Evolutionary conservation across 2,797 vertebrate genomes (phyloP), one percentile per base, ranked within the genome.

Genomic region (Thaleichthys pacificus): DNA sequence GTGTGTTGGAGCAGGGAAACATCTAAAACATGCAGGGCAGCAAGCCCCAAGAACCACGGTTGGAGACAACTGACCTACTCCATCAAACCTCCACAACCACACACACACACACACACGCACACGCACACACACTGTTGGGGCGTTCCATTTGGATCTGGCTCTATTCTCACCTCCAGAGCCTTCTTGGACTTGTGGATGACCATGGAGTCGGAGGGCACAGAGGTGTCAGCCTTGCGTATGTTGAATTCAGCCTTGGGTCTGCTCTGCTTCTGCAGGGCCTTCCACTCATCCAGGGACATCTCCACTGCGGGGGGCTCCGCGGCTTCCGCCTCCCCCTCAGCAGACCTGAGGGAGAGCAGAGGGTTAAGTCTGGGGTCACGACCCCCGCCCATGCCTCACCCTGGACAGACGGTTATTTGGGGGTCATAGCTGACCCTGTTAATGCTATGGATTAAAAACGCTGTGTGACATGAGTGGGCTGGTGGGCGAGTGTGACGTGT

Each of bases 241-340:
- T 96, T 96, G 83, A 96, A 93, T 84, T 95, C 94, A 21, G 84
- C 82, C 83, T 94, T 95, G 64, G 93, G 90, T 83, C 94, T 87
- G 73, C 76, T 94, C 82, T 93, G 93, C 74, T 94, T 86, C 84
- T 94, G 94, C 82, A 94, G 87, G 74, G 83, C 91, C 88, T 94
- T 96, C 95, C 95, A 96, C 72, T 96, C 95, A 86, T 96, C 95
- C 84, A 96, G 86, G 0, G 93, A 93, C 95, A 96, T 96, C 88
- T 96, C 94, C 79, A 92, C 87, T 79, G 90, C 88, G 78, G 89
- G 78, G 82, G 93, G 93, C 77, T 93, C 91, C 70, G 80, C 65
- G 66, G 81, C 71, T 28, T 94, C 85, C 35, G 77, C 83, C 35
- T 94, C 86, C 15, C 80, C 83, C 67, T 77, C 77, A 0, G 61